These are phyloP conservation scores for Cryptops parisi DNA, from an alignment of 2,888 invertebrate species.

Conservation along the genomic window DNA sequence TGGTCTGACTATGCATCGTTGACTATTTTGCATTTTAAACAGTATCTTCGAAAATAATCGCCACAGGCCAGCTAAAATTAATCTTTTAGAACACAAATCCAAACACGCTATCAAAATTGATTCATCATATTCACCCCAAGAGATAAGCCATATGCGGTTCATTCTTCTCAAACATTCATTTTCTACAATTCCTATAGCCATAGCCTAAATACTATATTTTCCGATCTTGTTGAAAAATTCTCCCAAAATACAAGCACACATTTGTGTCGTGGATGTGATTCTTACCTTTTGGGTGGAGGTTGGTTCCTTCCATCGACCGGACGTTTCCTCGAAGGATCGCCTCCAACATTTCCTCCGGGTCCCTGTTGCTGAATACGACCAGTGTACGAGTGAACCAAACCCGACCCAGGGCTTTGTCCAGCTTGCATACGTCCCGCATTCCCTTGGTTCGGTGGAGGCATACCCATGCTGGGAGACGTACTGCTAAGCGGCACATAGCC, in stretches of 20 bases:
- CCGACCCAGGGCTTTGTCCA: conserved; percentile 11
- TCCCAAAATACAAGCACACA: background rate
- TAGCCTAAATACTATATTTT: background rate
- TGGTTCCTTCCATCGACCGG: conserved; percentile 9
- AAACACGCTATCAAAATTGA: too few relatives aligned
- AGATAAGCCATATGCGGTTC: too few relatives aligned
- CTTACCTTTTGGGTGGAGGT: conserved; percentile 10
- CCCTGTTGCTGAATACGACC: conserved; percentile 15
- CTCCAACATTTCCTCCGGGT: background rate
- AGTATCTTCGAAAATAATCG: too few relatives aligned
- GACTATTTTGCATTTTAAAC: too few relatives aligned
- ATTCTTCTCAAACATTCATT: too few relatives aligned
- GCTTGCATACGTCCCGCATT: conserved; percentile 11
- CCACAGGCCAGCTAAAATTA: too few relatives aligned
- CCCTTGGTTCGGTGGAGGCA: conserved; percentile 5
- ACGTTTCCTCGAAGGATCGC: conserved; percentile 15
- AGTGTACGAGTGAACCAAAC: conserved; percentile 11
- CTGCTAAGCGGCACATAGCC: background rate
- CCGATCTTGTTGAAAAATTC: background rate
- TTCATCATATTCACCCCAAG: too few relatives aligned
- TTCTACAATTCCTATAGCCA: too few relatives aligned
- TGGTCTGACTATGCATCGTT: too few relatives aligned
- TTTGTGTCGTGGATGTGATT: too few relatives aligned
- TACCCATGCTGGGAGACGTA: background rate
- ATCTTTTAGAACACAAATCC: too few relatives aligned